Conservation (phyloP, 2,888 invertebrate species). For the Andricus quercusramuli region DNA sequence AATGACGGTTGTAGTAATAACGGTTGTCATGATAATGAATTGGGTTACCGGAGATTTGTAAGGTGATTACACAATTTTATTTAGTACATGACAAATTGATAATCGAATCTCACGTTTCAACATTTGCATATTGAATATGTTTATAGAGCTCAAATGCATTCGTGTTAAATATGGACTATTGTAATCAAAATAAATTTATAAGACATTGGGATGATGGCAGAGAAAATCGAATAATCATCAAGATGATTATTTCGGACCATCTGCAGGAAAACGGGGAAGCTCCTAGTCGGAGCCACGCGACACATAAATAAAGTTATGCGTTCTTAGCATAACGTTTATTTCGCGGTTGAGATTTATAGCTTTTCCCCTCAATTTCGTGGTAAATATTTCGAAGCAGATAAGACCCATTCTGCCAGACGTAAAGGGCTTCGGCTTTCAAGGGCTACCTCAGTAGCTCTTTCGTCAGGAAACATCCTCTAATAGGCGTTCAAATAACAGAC, state of each 20-base stretch:
- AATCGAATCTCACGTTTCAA: not conserved
- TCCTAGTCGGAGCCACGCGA: not conserved
- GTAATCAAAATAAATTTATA: not conserved
- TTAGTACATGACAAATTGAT: too few relatives aligned
- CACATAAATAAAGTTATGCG: slow-evolving; percentile 6
- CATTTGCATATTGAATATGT: slow-evolving; percentile 5
- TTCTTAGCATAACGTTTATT: slow-evolving; percentile 24
- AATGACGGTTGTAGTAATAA: not conserved
- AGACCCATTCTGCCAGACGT: slow-evolving; percentile 15
- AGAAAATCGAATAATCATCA: not conserved
- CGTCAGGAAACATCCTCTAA: slow-evolving; percentile 23
- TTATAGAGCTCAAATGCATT: not conserved
- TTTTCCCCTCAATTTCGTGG: slow-evolving; percentile 15
- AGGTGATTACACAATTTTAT: too few relatives aligned
- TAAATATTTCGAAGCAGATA: slow-evolving; percentile 32
- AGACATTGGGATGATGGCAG: not conserved
- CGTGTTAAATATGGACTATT: too few relatives aligned
- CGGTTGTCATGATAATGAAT: too few relatives aligned
- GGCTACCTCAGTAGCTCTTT: not conserved
- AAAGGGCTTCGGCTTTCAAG: slow-evolving; percentile 12
- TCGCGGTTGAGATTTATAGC: slow-evolving; percentile 25
- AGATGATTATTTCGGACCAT: not conserved
- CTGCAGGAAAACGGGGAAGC: not conserved
- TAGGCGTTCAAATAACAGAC: slow-evolving; percentile 28
- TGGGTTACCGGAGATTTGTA: too few relatives aligned